These are phyloP conservation scores for Engystomops pustulosus DNA, from an alignment of 2,113 vertebrate species.

Conservation along the genomic window DNA sequence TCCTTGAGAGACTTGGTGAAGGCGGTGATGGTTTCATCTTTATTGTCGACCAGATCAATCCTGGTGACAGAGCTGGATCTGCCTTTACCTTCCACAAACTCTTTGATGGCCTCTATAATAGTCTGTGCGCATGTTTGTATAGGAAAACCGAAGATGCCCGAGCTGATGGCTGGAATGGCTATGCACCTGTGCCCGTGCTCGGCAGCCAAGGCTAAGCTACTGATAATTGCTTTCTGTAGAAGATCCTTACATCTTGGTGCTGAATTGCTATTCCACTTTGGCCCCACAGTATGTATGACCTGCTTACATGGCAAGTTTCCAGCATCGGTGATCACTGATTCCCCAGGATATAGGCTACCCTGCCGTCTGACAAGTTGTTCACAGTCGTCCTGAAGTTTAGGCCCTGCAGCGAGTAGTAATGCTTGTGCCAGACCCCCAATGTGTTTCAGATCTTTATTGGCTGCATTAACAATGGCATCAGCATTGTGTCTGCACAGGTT, in stretches of 20 bases:
- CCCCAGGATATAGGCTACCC: slow-evolving; percentile 64
- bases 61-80: slow-evolving; percentile 67
- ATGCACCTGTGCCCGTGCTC: slow-evolving; percentile 67
- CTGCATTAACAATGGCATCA: slow-evolving; percentile 77
- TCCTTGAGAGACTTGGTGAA: slow-evolving; percentile 68
- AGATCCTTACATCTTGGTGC: background rate
- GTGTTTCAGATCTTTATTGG: slow-evolving; percentile 71
- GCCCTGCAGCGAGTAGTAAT: slow-evolving; percentile 76
- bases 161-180: slow-evolving; percentile 83
- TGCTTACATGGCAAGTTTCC: slow-evolving; percentile 75
- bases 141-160: slow-evolving; percentile 76
- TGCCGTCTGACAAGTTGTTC: slow-evolving; percentile 62
- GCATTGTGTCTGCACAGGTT: slow-evolving; percentile 73
- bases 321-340: slow-evolving; percentile 66
- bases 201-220: slow-evolving; percentile 74
- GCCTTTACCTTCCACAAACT: slow-evolving; percentile 67
- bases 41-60: slow-evolving; percentile 78
- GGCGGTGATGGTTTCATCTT: slow-evolving; percentile 63
- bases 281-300: slow-evolving; percentile 81
- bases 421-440: slow-evolving; percentile 69
- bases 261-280: slow-evolving; percentile 63
- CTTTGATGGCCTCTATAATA: slow-evolving; percentile 77
- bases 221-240: slow-evolving; percentile 71
- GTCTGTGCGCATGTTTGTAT: slow-evolving; percentile 66
- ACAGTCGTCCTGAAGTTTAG: slow-evolving; percentile 74